Base-by-base conservation (phyloP, 2,888 invertebrate genomes). In the Agrotis ipsilon region DNA sequence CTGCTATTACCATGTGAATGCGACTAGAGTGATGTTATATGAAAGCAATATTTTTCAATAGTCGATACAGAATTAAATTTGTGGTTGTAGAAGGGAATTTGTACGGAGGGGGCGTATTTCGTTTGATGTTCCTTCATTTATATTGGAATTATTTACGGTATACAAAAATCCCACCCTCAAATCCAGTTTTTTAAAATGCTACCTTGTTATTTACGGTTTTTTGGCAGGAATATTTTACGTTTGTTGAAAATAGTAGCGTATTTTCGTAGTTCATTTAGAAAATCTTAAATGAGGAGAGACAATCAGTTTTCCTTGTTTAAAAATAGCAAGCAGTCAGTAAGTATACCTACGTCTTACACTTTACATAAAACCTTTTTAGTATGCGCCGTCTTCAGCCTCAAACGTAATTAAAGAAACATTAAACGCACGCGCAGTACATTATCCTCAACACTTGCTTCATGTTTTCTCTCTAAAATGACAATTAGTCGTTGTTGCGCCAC, bases 11-110 rank as follows among this genome's bases (percentile, higher is more conserved):
- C 89, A 90, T 91, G 79, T 88, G 92, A 92, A 94, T 92, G 85
- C 82, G 83, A 78, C 81, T 80, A 75, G 84, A 91, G 89, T 90
- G 87, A 90, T 87, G 88, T 87, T 90, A 90, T 86, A 90, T 87
- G 85, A 87, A 88, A 88, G 92, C 90, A 90, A 92, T 91, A 92
- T 92, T 91, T 92, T 92, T 90, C 92, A 91, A 92, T 92, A 89
- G 89, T 84, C 88, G 86, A 83, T 82, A 80, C 75, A 85, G 84
- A 91, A 94, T 94, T 90, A 89, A 92, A 93, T 94, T 94, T 93
- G 90, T 84, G 89, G 89, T 80, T 82, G 75, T 87, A 86, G 88
- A 84, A 84, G 88, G 80, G 57, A 71, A 65, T 89, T 88, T 87
- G 68, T 84, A 80, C 67, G 59, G 71, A 78, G 75, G 82, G 87